Percentiles rank a stretch among this genome's conserved stretches.
phyloP scores from a whole-genome alignment of 2,888 invertebrate genomes.

The Sesia apiformis region DNA sequence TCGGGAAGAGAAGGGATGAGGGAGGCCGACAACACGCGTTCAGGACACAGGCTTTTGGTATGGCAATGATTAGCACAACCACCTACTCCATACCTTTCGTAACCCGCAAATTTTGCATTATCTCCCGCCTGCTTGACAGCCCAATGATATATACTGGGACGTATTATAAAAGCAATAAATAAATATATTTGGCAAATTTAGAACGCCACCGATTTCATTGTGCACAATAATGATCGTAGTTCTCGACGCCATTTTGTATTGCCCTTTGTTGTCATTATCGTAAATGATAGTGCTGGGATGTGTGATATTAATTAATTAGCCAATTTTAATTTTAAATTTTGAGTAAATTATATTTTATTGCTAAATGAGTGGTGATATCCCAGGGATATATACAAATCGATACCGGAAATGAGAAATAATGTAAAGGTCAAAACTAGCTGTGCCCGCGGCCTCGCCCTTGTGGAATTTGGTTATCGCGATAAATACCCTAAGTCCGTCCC shows the following conservation, averaged over 20 bases:
- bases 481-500: no score
- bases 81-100: conserved; percentile 28
- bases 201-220: conserved; percentile 61
- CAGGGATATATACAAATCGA: no score
- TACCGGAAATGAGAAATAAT: no score
- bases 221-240: conserved; percentile 26
- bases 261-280: conserved; percentile 17
- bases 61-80: neutral
- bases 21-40: no score
- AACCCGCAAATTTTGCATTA: conserved; percentile 66
- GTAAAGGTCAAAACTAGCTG: no score
- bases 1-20: no score
- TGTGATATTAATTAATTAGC: neutral
- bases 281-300: neutral
- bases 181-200: conserved; percentile 70
- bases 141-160: conserved; percentile 67
- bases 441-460: no score
- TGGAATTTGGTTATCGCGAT: no score
- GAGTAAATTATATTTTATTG: neutral
- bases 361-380: neutral
- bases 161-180: conserved; percentile 74
- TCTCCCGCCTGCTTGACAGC: conserved; percentile 67
- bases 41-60: no score
- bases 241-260: conserved; percentile 33
- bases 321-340: no score